Evolutionary conservation across 2,113 vertebrate species (phyloP).

Genomic region (Cercocebus atys): DNA sequence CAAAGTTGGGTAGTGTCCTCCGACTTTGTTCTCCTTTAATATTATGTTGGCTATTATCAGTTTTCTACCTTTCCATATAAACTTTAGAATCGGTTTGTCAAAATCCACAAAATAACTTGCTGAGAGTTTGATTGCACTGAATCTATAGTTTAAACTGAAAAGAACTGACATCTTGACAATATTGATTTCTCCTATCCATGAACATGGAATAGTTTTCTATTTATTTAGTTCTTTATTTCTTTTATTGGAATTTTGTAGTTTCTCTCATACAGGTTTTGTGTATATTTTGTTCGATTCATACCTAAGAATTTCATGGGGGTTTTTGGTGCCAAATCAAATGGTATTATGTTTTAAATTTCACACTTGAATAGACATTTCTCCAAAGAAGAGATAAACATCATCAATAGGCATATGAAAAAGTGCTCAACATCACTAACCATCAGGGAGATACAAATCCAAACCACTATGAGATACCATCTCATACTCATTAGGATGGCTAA

Average conservation of each 20-base stretch:
- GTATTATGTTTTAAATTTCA: background rate
- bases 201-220: background rate
- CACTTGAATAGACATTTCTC: background rate
- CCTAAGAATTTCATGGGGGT: background rate
- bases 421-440: background rate
- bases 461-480: background rate
- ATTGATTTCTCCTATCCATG: background rate
- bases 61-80: background rate
- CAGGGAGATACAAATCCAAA: background rate
- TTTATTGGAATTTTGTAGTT: background rate
- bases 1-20: background rate
- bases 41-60: background rate
- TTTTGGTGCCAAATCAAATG: background rate
- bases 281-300: background rate
- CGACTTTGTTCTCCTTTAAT: background rate
- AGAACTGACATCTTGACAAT: background rate
- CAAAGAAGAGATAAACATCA: background rate
- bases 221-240: background rate
- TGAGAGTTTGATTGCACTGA: background rate
- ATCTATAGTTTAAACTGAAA: background rate
- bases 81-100: background rate
- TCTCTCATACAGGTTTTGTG: background rate
- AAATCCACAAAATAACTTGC: background rate
- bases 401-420: background rate
- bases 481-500: background rate